Conservation (phyloP, 2,113 vertebrate genomes). For the Xiphias gladius region DNA sequence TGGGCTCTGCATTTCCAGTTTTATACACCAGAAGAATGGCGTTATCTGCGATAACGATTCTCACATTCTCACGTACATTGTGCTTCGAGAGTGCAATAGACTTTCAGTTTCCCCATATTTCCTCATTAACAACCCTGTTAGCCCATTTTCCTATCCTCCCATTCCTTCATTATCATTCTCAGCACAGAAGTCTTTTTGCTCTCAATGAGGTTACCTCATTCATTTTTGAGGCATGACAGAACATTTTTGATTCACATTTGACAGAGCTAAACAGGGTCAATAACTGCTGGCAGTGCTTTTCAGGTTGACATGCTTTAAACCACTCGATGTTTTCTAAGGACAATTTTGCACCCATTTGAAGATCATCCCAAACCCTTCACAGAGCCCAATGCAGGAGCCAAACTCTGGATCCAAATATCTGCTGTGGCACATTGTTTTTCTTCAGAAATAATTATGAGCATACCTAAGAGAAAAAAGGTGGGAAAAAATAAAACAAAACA, state of each 20-base stretch:
- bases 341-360: constrained; percentile 29
- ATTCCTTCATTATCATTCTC: constrained; percentile 56
- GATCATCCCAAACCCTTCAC: background rate
- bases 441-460: constrained; percentile 14
- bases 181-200: constrained; percentile 21
- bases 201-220: constrained; percentile 7
- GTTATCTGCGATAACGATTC: background rate
- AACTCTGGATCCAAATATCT: constrained; percentile 15
- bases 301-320: constrained; percentile 13
- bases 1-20: background rate
- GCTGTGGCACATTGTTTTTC: constrained; percentile 7
- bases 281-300: background rate
- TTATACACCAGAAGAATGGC: background rate
- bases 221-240: constrained; percentile 30
- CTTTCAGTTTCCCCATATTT: constrained; percentile 31
- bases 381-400: background rate
- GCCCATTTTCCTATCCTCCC: constrained; percentile 39
- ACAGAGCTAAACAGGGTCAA: background rate
- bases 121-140: constrained; percentile 48
- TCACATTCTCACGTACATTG: constrained; percentile 15
- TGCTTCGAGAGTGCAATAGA: constrained; percentile 25
- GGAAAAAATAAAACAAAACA: background rate
- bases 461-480: constrained; percentile 2
- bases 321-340: constrained; percentile 16
- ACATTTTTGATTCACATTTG: constrained; percentile 13